A percentile compares a stretch with the other conserved stretches of the same genome.
phyloP scores from a whole-genome alignment of 2,888 invertebrate genomes.

The Brachynemurus nebulosus region DNA sequence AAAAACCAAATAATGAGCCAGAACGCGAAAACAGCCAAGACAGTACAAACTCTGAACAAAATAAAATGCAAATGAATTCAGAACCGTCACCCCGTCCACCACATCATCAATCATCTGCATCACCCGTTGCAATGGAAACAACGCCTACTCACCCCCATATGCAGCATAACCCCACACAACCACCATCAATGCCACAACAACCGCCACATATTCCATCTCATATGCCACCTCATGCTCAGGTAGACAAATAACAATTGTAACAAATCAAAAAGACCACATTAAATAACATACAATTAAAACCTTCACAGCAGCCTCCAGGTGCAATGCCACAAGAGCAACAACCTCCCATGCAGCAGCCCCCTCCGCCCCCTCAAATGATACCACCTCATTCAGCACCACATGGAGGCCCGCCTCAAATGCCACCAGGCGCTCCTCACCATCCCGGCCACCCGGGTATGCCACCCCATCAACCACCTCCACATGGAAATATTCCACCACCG shows the following conservation, averaged over 20 bases:
- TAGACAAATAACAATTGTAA: not conserved
- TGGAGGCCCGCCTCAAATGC: slow-evolving; percentile 17
- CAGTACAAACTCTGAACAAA: slow-evolving; percentile 10
- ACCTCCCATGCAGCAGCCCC: not conserved
- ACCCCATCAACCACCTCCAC: slow-evolving; percentile 23
- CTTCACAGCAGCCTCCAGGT: slow-evolving; percentile 2
- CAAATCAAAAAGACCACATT: too few relatives aligned
- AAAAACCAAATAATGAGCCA: not conserved
- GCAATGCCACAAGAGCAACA: slow-evolving; percentile 2
- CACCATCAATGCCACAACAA: slow-evolving; percentile 21
- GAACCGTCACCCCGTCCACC: slow-evolving; percentile 11
- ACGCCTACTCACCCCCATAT: slow-evolving; percentile 17
- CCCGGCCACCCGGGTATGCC: slow-evolving; percentile 21
- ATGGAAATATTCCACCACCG: slow-evolving; percentile 30
- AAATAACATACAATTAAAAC: too few relatives aligned
- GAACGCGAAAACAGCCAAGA: not conserved
- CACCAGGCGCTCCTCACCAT: slow-evolving; percentile 17
- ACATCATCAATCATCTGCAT: slow-evolving; percentile 14
- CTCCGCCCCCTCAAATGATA: not conserved
- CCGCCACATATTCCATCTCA: slow-evolving; percentile 2
- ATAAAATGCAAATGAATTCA: slow-evolving; percentile 10
- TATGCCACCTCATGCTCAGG: slow-evolving; percentile 4
- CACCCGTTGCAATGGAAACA: slow-evolving; percentile 13
- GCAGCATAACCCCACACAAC: slow-evolving; percentile 15
- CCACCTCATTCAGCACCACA: slow-evolving; percentile 19